Evolutionary conservation across 2,888 invertebrate genomes (phyloP), one percentile per base, ranked within the genome.

Genomic region (Hydrotaea diabolus): DNA sequence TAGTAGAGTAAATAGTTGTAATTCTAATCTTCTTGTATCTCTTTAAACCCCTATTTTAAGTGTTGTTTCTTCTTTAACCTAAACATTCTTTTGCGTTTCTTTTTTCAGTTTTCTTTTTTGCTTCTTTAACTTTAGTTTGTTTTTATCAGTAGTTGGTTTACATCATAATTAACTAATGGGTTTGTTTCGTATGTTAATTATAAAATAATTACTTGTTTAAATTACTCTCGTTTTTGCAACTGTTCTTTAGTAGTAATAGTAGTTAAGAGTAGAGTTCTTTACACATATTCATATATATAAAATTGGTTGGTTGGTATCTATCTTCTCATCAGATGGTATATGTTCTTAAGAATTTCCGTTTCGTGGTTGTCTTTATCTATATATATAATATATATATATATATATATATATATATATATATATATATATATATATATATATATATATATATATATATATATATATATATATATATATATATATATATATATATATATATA

Each of bases 101-200:
- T 81, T 83, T 81, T 84, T 84, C 80, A 72, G 31, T 74, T 84
- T 83, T 80, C 53, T 76, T 71, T 80, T 85, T 71, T 86, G 75
- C 82, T 80, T 80, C 64, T 87, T 83, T 81, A 82, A 85, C 83
- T 84, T 83, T 84, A 86, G 86, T 87, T 87, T 80, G 76, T 82
- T 79, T 87, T 87, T 86, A 81, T 86, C 87, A 88, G 85, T 87
- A 88, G 85, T 87, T 86, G 86, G 86, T 88, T 88, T 85, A 86
- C 86, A 86, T 86, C 75, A 86, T 82, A 85, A 87, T 86, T 86
- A 86, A 82, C 87, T 87, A 87, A 86, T 83, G 77, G 81, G 71
- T 82, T 21, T 72, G 71, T 64, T 76, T 79, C 62, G 74, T 80
- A 83, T 80, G 79, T 85, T 85, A 82, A 82, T 85, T 82, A 85